Base-by-base conservation (phyloP, 2,888 invertebrate genomes). In the Himalopsyche japonica region DNA sequence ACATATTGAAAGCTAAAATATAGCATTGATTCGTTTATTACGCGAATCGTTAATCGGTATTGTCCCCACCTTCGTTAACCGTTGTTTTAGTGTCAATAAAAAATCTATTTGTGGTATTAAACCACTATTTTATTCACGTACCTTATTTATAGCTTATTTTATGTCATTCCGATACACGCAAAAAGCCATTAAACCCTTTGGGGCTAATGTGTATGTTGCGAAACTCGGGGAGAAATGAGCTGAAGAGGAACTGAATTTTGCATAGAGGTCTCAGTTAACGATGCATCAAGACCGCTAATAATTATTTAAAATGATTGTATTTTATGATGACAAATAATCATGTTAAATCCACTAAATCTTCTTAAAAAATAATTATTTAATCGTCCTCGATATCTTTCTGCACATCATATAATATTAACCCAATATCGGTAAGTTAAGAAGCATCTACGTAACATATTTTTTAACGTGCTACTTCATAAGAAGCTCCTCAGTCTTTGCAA, bases 151-250 rank as follows among this genome's bases (percentile, higher is more conserved):
- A 27, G 79, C 30, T 37, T 48, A 79, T 79, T 79, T 79, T 79
- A 79, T 79, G 24, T 48, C 18, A 47, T 48, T 32, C 79, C 47
- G 79, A 79, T 79, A 79, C 79, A 79, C 79, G 48, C 79, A 79
- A 20, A 47, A 48, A 24, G 79, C 10, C 79, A 79, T 79, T 79
- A 79, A 79, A 43, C 79, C 79, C 79, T 70, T 27, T 30, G 15
- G 2, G 3, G 70, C 30, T 30, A 70, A 70, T 30, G 70, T 24
- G 27, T 24, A 70, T 70, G 43, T 15, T 43, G 43, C 15, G 43
- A 43, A 43, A 43, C 43, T 30, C 10, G 12, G 24, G 30, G 27
- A 70, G 30, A 27, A 15, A 27, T 70, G 30, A 70, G 30, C 27
- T 15, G 64, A 6, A n/a, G 18, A 32, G 32, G 6, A 70, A 70